A percentile compares a stretch with the other conserved stretches of the same genome.
phyloP scores from a whole-genome alignment of 2,888 invertebrate species.

The Trachelus stipa region DNA sequence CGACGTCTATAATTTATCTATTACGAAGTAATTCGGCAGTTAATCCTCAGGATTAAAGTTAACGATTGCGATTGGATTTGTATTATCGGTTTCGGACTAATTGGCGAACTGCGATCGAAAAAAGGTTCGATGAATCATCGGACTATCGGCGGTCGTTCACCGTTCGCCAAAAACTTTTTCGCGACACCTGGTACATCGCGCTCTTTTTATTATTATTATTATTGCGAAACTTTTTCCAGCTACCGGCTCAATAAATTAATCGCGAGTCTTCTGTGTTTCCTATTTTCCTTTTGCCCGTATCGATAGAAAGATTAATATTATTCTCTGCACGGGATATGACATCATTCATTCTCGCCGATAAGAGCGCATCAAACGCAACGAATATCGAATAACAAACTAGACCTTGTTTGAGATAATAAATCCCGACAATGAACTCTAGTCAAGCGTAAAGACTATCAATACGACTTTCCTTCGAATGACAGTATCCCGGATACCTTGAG shows the following conservation, averaged over 20 bases:
- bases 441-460: not conserved
- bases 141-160: not conserved
- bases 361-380: not conserved
- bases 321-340: not conserved
- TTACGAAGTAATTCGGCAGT: too few relatives aligned
- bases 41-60: not conserved
- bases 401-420: not conserved
- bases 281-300: not conserved
- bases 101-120: not conserved
- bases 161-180: not conserved
- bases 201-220: not conserved
- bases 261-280: not conserved
- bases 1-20: too few relatives aligned
- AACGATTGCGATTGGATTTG: not conserved
- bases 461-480: not conserved
- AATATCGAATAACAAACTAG: not conserved
- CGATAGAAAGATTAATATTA: not conserved
- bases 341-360: not conserved
- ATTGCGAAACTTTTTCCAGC: not conserved
- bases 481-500: not conserved
- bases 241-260: not conserved
- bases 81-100: not conserved
- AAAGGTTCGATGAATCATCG: not conserved
- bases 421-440: not conserved
- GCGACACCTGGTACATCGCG: not conserved